These are phyloP conservation scores for Chironex yamaguchii DNA, from an alignment of 30 jellyfish, hydroid and myxozoan genomes.

Conservation along the genomic window DNA sequence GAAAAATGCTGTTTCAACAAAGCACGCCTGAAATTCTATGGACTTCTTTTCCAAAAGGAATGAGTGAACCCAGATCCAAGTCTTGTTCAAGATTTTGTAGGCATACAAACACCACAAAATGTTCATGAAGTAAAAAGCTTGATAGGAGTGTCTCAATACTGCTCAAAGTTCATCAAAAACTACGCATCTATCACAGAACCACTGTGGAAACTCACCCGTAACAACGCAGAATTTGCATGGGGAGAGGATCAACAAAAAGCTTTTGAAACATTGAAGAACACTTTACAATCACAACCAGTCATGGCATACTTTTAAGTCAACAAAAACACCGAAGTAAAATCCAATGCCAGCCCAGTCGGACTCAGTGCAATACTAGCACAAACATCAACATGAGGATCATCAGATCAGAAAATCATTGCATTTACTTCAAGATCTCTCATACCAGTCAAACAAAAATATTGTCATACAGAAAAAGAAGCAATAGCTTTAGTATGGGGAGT, in stretches of 20 bases:
- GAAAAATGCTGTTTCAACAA: slow-evolving; percentile 68
- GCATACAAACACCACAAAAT: slow-evolving; percentile 54
- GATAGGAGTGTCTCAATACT: not conserved
- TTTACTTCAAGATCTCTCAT: slow-evolving; percentile 4
- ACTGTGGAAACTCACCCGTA: slow-evolving; percentile 28
- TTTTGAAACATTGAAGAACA: slow-evolving; percentile 22
- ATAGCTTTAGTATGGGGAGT: not conserved
- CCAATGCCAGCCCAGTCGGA: too few relatives aligned
- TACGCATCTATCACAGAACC: slow-evolving; percentile 37
- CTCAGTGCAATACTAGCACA: too few relatives aligned
- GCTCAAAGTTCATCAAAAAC: not conserved
- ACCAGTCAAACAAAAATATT: slow-evolving; percentile 23
- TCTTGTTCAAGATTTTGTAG: slow-evolving; percentile 53
- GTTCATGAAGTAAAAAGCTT: slow-evolving; percentile 3
- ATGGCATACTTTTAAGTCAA: slow-evolving; percentile 62
- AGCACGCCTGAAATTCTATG: slow-evolving; percentile 55
- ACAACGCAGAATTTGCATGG: slow-evolving; percentile 35
- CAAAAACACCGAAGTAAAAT: too few relatives aligned
- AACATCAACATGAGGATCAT: slow-evolving; percentile 14
- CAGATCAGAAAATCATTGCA: not conserved
- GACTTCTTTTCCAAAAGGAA: slow-evolving; percentile 62
- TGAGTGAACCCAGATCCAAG: slow-evolving; percentile 72
- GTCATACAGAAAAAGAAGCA: not conserved
- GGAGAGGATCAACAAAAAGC: slow-evolving; percentile 44
- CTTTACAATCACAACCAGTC: slow-evolving; percentile 34